These are phyloP conservation scores for Piaya cayana DNA, from an alignment of 2,113 vertebrate genomes.

Conservation along the genomic window DNA sequence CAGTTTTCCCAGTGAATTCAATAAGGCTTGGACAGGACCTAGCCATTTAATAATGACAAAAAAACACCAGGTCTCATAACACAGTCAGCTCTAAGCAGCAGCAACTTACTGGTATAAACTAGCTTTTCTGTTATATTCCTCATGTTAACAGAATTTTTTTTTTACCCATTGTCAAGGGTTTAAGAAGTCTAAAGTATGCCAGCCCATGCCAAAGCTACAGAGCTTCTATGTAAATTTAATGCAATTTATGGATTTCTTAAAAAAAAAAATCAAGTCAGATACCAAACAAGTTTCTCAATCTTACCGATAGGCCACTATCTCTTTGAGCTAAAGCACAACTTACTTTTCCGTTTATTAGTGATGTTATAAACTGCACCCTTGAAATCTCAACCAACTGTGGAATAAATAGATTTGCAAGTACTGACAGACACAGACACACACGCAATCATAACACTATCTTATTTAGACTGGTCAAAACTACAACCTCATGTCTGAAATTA, in stretches of 20 bases:
- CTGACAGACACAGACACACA: background rate
- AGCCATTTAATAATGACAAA: background rate
- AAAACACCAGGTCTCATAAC: background rate
- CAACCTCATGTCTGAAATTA: background rate
- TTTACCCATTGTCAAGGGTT: background rate
- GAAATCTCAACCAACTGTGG: background rate
- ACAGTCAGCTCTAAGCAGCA: background rate
- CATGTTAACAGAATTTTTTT: background rate
- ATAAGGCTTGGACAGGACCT: background rate
- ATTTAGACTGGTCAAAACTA: slow-evolving; percentile 1
- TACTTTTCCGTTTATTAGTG: background rate
- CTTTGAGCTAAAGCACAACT: background rate
- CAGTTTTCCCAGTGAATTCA: slow-evolving; percentile 27
- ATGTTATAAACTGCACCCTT: background rate
- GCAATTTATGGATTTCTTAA: background rate
- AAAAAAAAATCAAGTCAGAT: background rate
- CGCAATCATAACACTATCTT: background rate
- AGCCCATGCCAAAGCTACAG: background rate
- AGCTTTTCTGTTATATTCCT: background rate
- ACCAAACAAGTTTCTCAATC: background rate
- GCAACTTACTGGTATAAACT: background rate
- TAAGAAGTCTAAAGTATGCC: background rate
- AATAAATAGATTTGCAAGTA: background rate
- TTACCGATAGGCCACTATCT: background rate
- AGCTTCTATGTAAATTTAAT: background rate